Evolutionary conservation across 2,888 invertebrate genomes (phyloP), one percentile per base, ranked within the genome.

Genomic region (Protophormia terraenovae): DNA sequence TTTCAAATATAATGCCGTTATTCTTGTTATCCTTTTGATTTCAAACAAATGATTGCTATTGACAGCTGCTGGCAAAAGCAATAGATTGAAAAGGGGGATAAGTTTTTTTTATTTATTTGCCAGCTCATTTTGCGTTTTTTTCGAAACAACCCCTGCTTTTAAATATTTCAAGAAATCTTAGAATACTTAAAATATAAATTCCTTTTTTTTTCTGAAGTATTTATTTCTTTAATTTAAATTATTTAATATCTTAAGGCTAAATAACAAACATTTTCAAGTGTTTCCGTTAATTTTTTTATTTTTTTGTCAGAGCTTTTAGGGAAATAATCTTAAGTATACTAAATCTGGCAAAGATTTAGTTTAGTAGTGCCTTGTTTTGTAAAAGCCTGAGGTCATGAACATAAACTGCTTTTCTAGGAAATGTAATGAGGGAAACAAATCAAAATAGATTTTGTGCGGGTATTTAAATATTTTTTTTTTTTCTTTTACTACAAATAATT

Each of bases 51-150:
- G 85, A 87, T 87, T 88, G 88, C 83, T 85, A 88, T 87, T 88
- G 87, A 89, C 88, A 89, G 88, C 87, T 88, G 87, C 83, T 79
- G 64, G 27, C 14, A 16, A 7, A 84, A 86, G 83, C 73, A 81
- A 66, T 47, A 80, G 66, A 35, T 62, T 22, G 10, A 47, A 76
- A 14, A 45, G 55, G 14, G 72, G 24, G 45, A 32, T 16, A 24
- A 32, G 8, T 45, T 12, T 10, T n/a, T 22, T 22, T 60, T 41
- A 6, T 67, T 73, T 41, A 38, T 6, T 41, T 78, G 62, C 53
- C 62, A 55, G 35, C 41, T 45, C 45, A 7, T 71, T 77, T 77
- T 78, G 38, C 32, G 47, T 78, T 81, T 71, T 82, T 60, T 67
- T n/a, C 19, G 12, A 71, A 29, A 8, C 29, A 66, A 47, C 35